Conservation (phyloP, 2,113 vertebrate genomes). For the Sturnira hondurensis region DNA sequence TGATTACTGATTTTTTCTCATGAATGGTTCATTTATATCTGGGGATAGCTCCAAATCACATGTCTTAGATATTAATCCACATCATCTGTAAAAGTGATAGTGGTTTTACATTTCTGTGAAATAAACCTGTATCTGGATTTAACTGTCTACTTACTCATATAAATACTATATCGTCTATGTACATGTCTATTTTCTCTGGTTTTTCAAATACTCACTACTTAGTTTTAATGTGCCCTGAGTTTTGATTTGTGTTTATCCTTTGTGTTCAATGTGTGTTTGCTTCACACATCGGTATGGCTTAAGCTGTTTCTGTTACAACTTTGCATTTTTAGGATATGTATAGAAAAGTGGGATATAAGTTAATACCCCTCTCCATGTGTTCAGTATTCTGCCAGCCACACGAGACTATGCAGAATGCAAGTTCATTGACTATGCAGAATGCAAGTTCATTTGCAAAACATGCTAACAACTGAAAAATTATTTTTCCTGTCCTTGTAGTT, state of each 20-base stretch:
- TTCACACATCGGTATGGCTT: background rate
- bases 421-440: conserved; percentile 9
- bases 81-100: background rate
- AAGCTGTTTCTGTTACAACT: background rate
- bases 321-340: background rate
- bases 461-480: background rate
- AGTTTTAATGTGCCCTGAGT: background rate
- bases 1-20: background rate
- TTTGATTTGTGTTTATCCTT: background rate
- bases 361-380: background rate
- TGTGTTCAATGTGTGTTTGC: background rate
- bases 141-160: background rate
- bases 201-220: background rate
- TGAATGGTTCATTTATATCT: background rate
- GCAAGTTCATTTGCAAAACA: conserved; percentile 14
- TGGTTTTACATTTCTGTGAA: background rate
- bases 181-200: background rate
- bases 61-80: background rate
- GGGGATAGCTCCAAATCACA: background rate
- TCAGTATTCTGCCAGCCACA: background rate
- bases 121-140: background rate
- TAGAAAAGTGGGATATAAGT: background rate
- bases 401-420: background rate
- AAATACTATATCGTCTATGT: background rate
- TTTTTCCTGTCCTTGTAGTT: background rate